These are phyloP conservation scores for Cotesia typhae DNA, from an alignment of 1,140 invertebrate species.

Conservation along the genomic window DNA sequence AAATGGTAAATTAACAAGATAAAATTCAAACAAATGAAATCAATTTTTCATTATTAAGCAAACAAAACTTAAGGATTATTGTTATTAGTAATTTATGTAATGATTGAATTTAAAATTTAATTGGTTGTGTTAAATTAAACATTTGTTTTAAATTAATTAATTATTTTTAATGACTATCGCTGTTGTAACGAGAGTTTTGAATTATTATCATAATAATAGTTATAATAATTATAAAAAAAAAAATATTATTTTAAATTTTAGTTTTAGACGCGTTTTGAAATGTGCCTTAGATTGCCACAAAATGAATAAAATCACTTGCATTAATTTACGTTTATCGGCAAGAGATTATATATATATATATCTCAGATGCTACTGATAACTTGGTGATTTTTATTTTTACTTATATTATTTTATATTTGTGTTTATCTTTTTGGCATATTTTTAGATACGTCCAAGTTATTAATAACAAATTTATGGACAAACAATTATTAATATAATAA, in stretches of 20 bases:
- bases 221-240: not conserved
- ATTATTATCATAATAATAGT: conserved; percentile 7
- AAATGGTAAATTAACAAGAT: too few relatives aligned
- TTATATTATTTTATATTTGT: conserved; percentile 23
- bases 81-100: too few relatives aligned
- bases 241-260: not conserved
- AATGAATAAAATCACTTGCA: conserved; percentile 34
- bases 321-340: not conserved
- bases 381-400: not conserved
- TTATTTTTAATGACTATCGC: not conserved
- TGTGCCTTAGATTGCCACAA: conserved; percentile 53
- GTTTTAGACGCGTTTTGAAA: conserved; percentile 45
- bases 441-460: conserved; percentile 40
- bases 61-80: too few relatives aligned
- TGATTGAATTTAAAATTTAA: too few relatives aligned
- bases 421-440: conserved; percentile 6
- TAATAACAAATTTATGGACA: conserved; percentile 36
- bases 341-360: conserved; percentile 11
- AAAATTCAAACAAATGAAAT: too few relatives aligned
- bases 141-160: too few relatives aligned
- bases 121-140: too few relatives aligned
- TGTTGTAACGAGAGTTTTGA: not conserved
- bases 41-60: too few relatives aligned
- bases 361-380: not conserved
- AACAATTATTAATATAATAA: not conserved